Percentiles rank a stretch among this genome's conserved stretches.
Conservation (phyloP, 2,113 vertebrate species). For the Ochotona curzoniae region DNA sequence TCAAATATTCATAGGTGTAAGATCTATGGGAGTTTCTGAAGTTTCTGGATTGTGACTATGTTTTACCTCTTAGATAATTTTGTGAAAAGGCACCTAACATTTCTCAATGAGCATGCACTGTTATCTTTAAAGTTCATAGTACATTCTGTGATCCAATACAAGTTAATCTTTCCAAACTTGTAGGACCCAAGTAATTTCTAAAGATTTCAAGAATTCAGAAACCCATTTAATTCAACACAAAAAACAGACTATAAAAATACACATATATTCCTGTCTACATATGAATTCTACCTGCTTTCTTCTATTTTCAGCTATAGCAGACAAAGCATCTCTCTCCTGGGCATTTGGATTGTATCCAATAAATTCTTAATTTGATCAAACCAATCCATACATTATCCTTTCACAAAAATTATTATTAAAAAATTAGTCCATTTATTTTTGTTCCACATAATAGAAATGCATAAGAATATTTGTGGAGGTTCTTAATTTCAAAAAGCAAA, state of each 20-base stretch:
- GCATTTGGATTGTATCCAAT: neutral
- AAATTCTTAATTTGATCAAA: constrained; percentile 5
- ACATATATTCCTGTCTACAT: neutral
- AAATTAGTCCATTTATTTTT: neutral
- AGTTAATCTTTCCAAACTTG: neutral
- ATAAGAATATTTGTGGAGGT: neutral
- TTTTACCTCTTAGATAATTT: constrained; percentile 1
- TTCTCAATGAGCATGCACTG: constrained; percentile 13
- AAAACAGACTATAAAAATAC: neutral
- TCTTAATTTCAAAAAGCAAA: constrained; percentile 3
- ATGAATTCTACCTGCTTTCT: constrained; percentile 17
- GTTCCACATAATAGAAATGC: neutral
- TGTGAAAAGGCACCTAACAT: neutral
- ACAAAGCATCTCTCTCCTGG: neutral
- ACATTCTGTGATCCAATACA: neutral
- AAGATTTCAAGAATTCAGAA: constrained; percentile 1
- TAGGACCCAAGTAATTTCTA: neutral
- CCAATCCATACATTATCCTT: neutral
- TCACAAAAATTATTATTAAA: constrained; percentile 30
- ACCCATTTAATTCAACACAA: neutral
- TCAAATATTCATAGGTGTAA: neutral
- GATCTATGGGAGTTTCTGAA: neutral
- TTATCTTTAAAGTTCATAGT: constrained; percentile 7
- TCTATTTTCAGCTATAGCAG: neutral
- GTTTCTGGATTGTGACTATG: neutral